phyloP scores from a whole-genome alignment of 2,797 vertebrate species.

The Phataginus tetradactyla region DNA sequence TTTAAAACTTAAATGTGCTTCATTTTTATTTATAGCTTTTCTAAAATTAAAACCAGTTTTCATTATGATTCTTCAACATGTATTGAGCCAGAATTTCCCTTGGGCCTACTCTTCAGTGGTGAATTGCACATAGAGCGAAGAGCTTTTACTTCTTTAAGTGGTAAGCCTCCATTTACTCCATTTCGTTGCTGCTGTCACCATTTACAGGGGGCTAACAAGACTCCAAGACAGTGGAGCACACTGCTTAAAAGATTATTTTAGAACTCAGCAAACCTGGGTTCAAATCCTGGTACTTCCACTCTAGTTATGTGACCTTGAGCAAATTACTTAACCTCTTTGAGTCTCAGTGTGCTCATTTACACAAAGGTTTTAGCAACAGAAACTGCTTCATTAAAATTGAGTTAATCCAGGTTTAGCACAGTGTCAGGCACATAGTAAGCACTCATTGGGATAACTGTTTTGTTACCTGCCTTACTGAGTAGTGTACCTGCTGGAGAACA shows the following conservation, averaged over 20 bases:
- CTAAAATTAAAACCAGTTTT: constrained; percentile 63
- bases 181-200: not conserved
- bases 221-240: not conserved
- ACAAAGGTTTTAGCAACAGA: not conserved
- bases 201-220: not conserved
- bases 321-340: not conserved
- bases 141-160: not conserved
- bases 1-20: constrained; percentile 18
- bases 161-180: not conserved
- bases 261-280: not conserved
- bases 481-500: not conserved
- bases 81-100: not conserved
- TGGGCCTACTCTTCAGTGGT: not conserved
- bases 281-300: not conserved
- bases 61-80: not conserved
- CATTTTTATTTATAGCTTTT: constrained; percentile 50
- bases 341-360: not conserved
- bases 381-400: not conserved
- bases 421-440: not conserved
- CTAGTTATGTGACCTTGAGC: not conserved
- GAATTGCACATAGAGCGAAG: not conserved
- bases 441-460: not conserved
- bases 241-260: constrained; percentile 25
- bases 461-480: not conserved
- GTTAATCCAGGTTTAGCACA: not conserved